Evolutionary conservation across 1,140 invertebrate species (phyloP).

Genomic region (Aleiodes sp.): DNA sequence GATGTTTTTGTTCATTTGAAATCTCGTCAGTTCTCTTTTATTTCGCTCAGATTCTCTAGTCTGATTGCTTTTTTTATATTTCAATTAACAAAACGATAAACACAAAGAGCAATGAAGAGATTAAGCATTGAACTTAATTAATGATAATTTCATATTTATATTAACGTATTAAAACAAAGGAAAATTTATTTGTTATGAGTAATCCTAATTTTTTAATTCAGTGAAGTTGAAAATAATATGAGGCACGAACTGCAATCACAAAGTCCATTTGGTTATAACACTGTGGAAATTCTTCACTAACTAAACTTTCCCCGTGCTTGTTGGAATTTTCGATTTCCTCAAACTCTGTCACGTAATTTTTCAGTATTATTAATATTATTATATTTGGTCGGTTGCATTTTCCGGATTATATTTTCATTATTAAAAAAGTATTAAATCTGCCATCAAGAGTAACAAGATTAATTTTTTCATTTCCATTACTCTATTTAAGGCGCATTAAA

Average conservation of each 20-base stretch:
- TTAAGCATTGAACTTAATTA: too few species aligned
- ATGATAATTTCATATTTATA: too few species aligned
- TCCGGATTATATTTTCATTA: too few species aligned
- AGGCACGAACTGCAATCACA: background rate
- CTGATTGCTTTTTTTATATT: too few species aligned
- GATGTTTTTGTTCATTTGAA: background rate
- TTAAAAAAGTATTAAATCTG: too few species aligned
- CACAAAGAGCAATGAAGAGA: too few species aligned
- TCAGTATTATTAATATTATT: background rate
- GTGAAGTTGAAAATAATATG: background rate
- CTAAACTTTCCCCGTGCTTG: conserved; percentile 1
- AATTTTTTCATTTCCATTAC: too few species aligned
- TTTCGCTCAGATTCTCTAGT: background rate
- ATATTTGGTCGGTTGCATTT: background rate
- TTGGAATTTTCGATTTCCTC: conserved; percentile 8
- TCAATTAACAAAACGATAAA: too few species aligned
- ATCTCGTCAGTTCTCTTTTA: background rate
- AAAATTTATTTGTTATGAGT: too few species aligned
- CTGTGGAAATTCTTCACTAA: background rate
- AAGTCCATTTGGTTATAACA: conserved; percentile 6
- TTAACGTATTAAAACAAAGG: too few species aligned
- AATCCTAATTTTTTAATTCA: background rate
- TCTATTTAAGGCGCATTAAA: too few species aligned
- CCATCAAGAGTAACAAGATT: too few species aligned
- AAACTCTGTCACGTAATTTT: conserved; percentile 6